Evolutionary conservation across 2,797 vertebrate species (phyloP), one percentile per base, ranked within the genome.

Genomic region (Pitangus sulphuratus): DNA sequence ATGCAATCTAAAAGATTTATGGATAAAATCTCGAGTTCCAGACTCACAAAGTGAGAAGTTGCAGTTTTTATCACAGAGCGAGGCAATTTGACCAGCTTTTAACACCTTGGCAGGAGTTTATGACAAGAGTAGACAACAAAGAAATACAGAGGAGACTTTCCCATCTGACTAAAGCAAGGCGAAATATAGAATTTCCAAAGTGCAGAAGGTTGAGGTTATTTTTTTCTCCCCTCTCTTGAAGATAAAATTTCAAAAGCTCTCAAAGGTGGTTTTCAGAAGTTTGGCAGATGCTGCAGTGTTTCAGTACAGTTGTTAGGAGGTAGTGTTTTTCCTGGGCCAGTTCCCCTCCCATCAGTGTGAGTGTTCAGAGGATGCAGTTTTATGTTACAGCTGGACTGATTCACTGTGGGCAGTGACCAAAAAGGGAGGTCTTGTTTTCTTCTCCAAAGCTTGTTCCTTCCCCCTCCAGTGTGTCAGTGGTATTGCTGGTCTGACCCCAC

Each of bases 251-350:
- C 84, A 62, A 78, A 89, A 82, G 48, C 74, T 84, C 20, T 75
- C 60, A 37, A 72, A 90, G 78, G 85, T 75, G 56, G 13, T 26
- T 83, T 80, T 94, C 83, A 88, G 20, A 75, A 83, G 58, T 54
- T 87, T 91, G 91, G 88, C 93, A 90, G 77, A 86, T 71, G 77
- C 50, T 17, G 66, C 62, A 50, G 50, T 22, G 58, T 83, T 91
- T 76, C 48, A 75, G 2, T 53, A 5, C 45, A 64, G 70, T 93
- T 54, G 39, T 66, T 42, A 53, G 89, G 77, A 77, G 60, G 69
- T 15, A 54, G 64, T 65, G 64, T 42, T 90, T 84, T 69, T 65
- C 39, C 71, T 87, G 76, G 66, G 83, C 80, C 88, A 57, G 20
- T 53, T 70, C 82, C 92, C 66, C 62, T 82, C 56, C 80, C 60